phyloP scores from a whole-genome alignment of 1,140 invertebrate species.

The Macrocentrus cingulum region DNA sequence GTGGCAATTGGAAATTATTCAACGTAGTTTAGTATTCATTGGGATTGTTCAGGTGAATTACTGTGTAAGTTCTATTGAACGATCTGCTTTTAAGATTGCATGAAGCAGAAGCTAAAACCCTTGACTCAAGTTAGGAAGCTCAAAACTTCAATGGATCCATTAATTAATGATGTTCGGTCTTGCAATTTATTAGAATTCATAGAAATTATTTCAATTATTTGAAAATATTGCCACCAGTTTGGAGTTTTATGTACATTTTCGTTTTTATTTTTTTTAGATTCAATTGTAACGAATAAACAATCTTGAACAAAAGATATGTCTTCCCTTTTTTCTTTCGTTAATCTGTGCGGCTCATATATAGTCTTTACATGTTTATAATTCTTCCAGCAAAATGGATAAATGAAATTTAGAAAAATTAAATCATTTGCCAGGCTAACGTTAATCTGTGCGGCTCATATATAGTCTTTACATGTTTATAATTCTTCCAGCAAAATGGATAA shows the following conservation, averaged over 20 bases:
- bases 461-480: no score
- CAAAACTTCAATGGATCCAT: constrained; percentile 44
- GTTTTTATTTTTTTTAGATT: constrained; percentile 18
- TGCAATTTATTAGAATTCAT: constrained; percentile 13
- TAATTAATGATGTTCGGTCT: constrained; percentile 12
- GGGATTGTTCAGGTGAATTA: constrained; percentile 16
- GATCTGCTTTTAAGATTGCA: constrained; percentile 32
- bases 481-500: no score
- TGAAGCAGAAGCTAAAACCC: constrained; percentile 52
- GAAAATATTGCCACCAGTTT: constrained; percentile 23
- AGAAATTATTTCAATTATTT: constrained; percentile 13
- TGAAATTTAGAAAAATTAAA: no score
- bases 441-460: no score
- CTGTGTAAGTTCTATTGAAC: constrained; percentile 22
- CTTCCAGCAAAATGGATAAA: no score
- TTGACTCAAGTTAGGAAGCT: constrained; percentile 59
- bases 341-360: no score
- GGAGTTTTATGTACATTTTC: constrained; percentile 5
- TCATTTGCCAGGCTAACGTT: no score
- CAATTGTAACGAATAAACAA: no score
- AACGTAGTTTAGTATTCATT: not conserved
- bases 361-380: no score
- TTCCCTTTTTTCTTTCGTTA: no score
- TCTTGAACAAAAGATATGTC: no score
- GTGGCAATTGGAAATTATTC: not conserved